Base-by-base conservation (phyloP, 2,113 vertebrate genomes). In the Origma solitaria region DNA sequence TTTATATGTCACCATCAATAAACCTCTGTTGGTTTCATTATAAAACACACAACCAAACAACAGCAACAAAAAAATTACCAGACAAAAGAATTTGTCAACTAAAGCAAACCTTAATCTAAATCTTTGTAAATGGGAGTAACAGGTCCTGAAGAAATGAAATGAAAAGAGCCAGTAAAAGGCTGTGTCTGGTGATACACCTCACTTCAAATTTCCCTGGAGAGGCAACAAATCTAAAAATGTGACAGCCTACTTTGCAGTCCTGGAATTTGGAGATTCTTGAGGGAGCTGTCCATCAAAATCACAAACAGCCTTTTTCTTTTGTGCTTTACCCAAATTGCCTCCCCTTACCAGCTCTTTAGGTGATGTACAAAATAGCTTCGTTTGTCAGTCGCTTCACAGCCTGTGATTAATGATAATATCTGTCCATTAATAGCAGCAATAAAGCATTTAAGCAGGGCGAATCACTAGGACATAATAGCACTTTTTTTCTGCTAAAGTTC, bases 361-460 rank as follows among this genome's bases (percentile, higher is more conserved):
- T 69, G 79, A 22, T 50, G 19, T n/a, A 68, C 8, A 30, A 71
- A 95, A 86, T 31, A 56, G 35, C 47, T 86, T 12, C 6, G 60
- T 75, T 70, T 93, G 71, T 86, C 88, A 75, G 71, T 70, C 71
- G 24, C 20, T 7, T 81, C 80, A 6, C 40, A 78, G 85, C 28
- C 68, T 51, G 0, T 47, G 71, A 86, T 78, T 81, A 90, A 51
- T 60, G 58, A 14, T 90, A 30, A 86, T 81, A 78, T 33, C 96
- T 94, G 72, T 44, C 82, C 88, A 60, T 94, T 95, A 86, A 81
- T 33, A 78, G 72, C 12, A 70, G 75, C 79, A 90, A 70, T 91
- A 91, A 85, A 77, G 75, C 68, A 40, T 86, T 83, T 88, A 66
- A 88, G 75, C 27, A 50, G 82, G 80, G 47, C 66, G 68, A 88